Percentiles rank a stretch among this genome's conserved stretches.
These are phyloP conservation scores for Epinotia bilunana DNA, from an alignment of 2,888 invertebrate genomes.

Conservation along the genomic window DNA sequence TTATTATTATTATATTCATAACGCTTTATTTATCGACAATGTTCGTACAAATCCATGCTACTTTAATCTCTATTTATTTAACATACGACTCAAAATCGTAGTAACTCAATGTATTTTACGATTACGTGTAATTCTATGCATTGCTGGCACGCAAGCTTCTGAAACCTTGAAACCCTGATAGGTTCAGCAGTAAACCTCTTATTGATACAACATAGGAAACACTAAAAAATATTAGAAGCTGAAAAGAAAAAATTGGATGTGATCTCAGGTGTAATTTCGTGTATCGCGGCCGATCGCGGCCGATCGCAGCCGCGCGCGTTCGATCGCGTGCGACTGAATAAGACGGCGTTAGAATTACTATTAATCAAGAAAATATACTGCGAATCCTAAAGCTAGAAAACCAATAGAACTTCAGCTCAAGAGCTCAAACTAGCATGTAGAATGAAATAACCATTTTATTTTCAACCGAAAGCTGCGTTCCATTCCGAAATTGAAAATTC, in stretches of 20 bases:
- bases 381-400: too few relatives aligned
- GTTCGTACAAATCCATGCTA: conserved; percentile 8
- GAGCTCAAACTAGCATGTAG: not conserved
- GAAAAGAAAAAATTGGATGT: too few relatives aligned
- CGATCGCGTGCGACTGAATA: too few relatives aligned
- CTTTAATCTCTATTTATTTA: not conserved
- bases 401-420: not conserved
- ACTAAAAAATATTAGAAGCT: not conserved
- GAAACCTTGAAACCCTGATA: conserved; percentile 36
- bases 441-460: not conserved
- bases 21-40: conserved; percentile 24
- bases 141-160: conserved; percentile 28
- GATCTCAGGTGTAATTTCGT: too few relatives aligned
- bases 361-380: too few relatives aligned
- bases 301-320: too few relatives aligned
- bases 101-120: not conserved
- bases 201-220: conserved; percentile 25
- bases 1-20: too few relatives aligned
- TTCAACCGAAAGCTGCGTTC: not conserved
- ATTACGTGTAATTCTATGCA: conserved; percentile 26
- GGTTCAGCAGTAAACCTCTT: conserved; percentile 31
- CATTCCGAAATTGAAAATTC: not conserved
- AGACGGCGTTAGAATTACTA: too few relatives aligned
- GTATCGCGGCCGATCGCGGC: too few relatives aligned
- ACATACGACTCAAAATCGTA: conserved; percentile 14